phyloP scores from a whole-genome alignment of 2,888 invertebrate species.

The Trachelus troglodyta region DNA sequence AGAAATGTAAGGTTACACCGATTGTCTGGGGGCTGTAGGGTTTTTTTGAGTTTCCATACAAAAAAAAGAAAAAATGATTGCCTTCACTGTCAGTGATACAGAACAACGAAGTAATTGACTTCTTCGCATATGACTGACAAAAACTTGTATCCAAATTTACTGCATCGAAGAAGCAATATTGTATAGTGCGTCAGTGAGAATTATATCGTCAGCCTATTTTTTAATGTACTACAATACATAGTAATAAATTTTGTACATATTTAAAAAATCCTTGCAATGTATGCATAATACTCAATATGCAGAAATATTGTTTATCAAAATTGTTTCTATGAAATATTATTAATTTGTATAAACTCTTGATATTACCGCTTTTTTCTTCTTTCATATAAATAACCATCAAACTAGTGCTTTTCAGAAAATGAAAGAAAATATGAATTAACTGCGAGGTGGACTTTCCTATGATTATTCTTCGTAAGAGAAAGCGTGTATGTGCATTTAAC shows the following conservation, averaged over 20 bases:
- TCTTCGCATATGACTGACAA: not conserved
- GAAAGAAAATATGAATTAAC: slow-evolving; percentile 1
- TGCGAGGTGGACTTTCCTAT: not conserved
- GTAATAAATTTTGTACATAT: not conserved
- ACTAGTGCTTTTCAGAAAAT: not conserved
- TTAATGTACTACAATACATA: not conserved
- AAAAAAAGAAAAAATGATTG: not conserved
- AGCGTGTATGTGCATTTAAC: not conserved
- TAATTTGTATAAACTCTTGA: not conserved
- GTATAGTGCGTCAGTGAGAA: not conserved
- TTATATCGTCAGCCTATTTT: not conserved
- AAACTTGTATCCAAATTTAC: not conserved
- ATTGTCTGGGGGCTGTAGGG: not conserved
- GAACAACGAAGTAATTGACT: not conserved
- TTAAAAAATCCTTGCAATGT: not conserved
- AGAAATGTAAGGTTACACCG: not conserved
- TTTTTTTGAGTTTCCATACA: not conserved
- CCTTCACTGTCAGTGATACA: not conserved
- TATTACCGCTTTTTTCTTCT: not conserved
- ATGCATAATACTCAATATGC: slow-evolving; percentile 7
- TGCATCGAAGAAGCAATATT: not conserved
- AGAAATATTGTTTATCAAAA: slow-evolving; percentile 4
- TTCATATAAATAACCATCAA: not conserved
- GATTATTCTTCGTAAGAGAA: not conserved
- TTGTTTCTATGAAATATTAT: not conserved